These are phyloP conservation scores for Cryptoleucopteryx plumbea DNA, from an alignment of 2,113 vertebrate genomes.

Conservation along the genomic window DNA sequence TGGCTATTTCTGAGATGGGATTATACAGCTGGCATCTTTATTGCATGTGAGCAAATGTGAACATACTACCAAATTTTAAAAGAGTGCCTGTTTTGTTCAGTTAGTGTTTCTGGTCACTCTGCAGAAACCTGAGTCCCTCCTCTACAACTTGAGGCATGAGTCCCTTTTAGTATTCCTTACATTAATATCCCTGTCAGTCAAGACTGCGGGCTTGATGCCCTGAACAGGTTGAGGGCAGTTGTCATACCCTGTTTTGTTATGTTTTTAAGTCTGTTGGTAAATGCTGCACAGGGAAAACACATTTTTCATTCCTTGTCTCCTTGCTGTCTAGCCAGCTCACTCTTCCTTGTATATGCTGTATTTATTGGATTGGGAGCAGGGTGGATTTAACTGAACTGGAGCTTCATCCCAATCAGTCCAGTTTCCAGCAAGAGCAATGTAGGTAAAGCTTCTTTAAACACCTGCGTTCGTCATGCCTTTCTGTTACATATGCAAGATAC, in stretches of 20 bases:
- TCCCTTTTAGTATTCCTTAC: neutral
- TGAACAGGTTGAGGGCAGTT: neutral
- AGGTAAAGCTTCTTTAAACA: neutral
- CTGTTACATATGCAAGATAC: neutral
- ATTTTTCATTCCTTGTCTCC: neutral
- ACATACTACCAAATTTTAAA: neutral
- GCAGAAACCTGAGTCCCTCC: neutral
- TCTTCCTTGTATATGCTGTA: neutral
- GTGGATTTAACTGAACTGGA: neutral
- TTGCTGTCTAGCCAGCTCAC: neutral
- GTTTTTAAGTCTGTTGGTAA: neutral
- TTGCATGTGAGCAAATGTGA: neutral
- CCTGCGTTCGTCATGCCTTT: neutral
- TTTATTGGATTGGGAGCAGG: neutral
- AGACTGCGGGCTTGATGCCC: neutral
- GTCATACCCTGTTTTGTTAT: neutral
- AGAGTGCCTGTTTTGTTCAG: neutral
- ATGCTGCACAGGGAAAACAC: neutral
- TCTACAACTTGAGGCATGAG: neutral
- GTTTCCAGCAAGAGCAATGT: neutral
- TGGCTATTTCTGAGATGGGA: neutral
- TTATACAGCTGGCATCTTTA: neutral
- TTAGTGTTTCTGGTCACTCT: neutral
- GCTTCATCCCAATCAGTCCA: neutral
- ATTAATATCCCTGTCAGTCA: neutral